Conservation (phyloP, 2,113 vertebrate genomes). For the Oryzias javanicus region DNA sequence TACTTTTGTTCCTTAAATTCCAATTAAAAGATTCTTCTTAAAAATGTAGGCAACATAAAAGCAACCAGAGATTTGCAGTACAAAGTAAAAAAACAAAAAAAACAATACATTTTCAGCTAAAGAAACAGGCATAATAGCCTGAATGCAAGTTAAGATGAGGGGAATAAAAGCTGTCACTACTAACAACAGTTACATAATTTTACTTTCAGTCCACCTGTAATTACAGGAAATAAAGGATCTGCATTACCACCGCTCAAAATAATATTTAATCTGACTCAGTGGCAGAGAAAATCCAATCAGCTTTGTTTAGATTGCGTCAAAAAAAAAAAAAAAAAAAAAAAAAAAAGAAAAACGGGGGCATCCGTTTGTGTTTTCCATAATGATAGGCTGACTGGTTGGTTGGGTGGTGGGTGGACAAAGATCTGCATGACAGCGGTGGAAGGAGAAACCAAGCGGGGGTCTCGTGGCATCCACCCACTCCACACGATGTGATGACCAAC, state of each 20-base stretch:
- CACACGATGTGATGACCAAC: conserved; percentile 35
- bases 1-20: too few relatives aligned
- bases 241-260: background rate
- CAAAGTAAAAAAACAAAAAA: too few relatives aligned
- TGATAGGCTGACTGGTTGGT: conserved; percentile 25
- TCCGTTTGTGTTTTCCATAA: conserved; percentile 20
- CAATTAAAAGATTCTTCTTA: too few relatives aligned
- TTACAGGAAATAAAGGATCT: background rate
- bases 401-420: conserved; percentile 48
- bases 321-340: background rate
- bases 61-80: too few relatives aligned
- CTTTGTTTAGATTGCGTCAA: conserved; percentile 4
- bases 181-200: conserved; percentile 7
- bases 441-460: conserved; percentile 34
- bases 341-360: background rate
- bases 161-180: background rate
- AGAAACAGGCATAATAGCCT: background rate
- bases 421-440: conserved; percentile 45
- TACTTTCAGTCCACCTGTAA: background rate
- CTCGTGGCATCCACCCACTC: conserved; percentile 68
- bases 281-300: conserved; percentile 9
- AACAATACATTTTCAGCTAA: background rate
- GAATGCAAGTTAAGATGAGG: background rate
- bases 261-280: conserved; percentile 12
- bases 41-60: too few relatives aligned